A percentile compares a stretch with the other conserved stretches of the same genome.
Evolutionary conservation across 2,113 vertebrate species (phyloP).

Genomic region (Tinamus guttatus): DNA sequence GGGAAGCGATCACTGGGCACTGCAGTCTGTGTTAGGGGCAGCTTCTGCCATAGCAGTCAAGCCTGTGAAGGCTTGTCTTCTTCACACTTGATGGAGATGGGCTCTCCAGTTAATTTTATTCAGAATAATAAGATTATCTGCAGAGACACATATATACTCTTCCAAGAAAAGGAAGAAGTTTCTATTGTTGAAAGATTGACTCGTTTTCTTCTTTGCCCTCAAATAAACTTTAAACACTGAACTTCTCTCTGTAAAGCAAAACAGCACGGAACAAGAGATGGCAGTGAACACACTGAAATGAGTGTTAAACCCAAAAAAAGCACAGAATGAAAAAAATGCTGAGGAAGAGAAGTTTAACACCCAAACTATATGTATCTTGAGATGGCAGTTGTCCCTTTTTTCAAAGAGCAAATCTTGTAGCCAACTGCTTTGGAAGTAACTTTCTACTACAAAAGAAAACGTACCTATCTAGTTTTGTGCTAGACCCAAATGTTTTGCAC

Average conservation of each 20-base stretch:
- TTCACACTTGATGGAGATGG: neutral
- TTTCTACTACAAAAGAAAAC: neutral
- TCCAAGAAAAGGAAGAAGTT: neutral
- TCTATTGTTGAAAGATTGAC: neutral
- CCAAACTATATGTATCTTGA: neutral
- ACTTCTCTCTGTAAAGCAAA: neutral
- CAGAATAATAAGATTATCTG: neutral
- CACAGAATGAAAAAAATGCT: neutral
- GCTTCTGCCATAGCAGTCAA: neutral
- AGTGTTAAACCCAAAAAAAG: neutral
- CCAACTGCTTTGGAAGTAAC: neutral
- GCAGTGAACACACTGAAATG: neutral
- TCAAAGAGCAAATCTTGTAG: neutral
- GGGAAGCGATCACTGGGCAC: neutral
- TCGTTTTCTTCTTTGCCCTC: neutral
- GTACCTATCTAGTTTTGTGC: neutral
- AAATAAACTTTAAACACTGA: fast-evolving
- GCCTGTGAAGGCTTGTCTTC: neutral
- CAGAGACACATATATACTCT: neutral
- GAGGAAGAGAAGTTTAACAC: neutral
- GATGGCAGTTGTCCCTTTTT: neutral
- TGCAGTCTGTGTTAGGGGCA: fast-evolving
- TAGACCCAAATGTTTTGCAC: neutral
- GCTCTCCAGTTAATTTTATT: neutral
- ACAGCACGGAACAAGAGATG: neutral